Base-by-base conservation (phyloP, 1,140 invertebrate genomes). In the Achatina immaculata region DNA sequence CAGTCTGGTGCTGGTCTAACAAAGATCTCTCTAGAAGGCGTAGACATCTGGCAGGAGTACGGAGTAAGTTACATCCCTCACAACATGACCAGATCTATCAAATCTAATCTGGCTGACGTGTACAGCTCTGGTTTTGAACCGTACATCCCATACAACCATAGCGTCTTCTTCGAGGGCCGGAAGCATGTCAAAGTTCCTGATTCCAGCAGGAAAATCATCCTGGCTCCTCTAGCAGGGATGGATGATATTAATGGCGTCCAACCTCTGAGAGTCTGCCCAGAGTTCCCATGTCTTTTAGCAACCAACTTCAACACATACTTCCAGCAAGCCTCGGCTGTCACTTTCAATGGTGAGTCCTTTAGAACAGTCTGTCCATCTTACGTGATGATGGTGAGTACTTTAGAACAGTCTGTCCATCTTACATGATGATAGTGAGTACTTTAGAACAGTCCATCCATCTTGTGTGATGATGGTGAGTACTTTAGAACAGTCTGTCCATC, bases 221-320 rank as follows among this genome's bases (percentile, higher is more conserved):
- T 66, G 62, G 19, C 19, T 19, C 62, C 19, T 66, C 19, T n/a
- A 28, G 11, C 9, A 9, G 62, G 62, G 9, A 19, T n/a, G 28
- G 62, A 7, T 19, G 7, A 7, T 31, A 66, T 66, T 31, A 28
- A 14, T 31, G 62, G 62, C 9, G 19, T 66, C 9, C 19, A 66
- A 16, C 14, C 28, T 19, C 28, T 66, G 62, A 66, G 28, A 28
- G 62, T 7, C 19, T 66, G 62, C 31, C 62, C 62, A 66, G 62
- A 66, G 14, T 66, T 66, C 31, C 62, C 62, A 16, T 66, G 62
- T 66, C n/a, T n/a, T n/a, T n/a, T n/a, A n/a, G n/a, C n/a, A n/a
- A n/a, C n/a, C n/a, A n/a, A n/a, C n/a, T n/a, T n/a, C n/a, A n/a
- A n/a, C n/a, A n/a, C n/a, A n/a, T n/a, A n/a, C n/a, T n/a, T n/a